Percentiles rank a stretch among this genome's conserved stretches.
These are phyloP conservation scores for Amblyjoppa proteus DNA, from an alignment of 2,888 invertebrate genomes.

Conservation along the genomic window DNA sequence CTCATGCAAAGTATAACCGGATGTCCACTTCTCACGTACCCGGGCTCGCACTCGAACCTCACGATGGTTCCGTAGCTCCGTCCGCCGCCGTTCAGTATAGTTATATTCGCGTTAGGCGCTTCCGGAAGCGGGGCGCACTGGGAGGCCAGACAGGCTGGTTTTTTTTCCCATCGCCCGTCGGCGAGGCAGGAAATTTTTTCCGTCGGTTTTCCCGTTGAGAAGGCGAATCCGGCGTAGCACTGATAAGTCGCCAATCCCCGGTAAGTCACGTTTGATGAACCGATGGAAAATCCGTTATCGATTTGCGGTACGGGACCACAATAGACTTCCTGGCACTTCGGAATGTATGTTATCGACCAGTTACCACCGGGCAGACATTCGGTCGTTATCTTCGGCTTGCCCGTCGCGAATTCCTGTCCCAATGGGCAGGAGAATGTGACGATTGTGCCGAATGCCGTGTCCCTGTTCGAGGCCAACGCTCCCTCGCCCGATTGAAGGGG, in stretches of 20 bases:
- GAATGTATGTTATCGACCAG: conserved; percentile 96
- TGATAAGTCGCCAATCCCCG: conserved; percentile 97
- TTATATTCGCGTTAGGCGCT: conserved; percentile 94
- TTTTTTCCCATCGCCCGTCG: conserved; percentile 96
- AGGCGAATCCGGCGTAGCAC: conserved; percentile 98
- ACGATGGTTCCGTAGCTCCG: conserved; percentile 97
- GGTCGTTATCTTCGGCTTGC: conserved; percentile 93
- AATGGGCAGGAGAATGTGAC: conserved; percentile 96
- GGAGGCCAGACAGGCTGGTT: conserved; percentile 96
- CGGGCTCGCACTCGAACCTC: conserved; percentile 96
- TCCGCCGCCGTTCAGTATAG: conserved; percentile 95
- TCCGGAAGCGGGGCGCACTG: conserved; percentile 95
- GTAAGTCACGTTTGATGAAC: conserved; percentile 97
- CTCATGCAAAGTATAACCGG: conserved; percentile 97
- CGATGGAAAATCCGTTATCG: conserved; percentile 98
- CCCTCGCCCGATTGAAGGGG: conserved; percentile 93
- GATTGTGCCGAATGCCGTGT: conserved; percentile 95
- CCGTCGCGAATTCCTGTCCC: conserved; percentile 97
- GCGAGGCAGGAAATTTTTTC: conserved; percentile 96
- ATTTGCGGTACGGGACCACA: conserved; percentile 99
- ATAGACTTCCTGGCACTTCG: conserved; percentile 98
- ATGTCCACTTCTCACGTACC: conserved; percentile 94
- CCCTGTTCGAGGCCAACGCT: conserved; percentile 95
- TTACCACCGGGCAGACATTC: conserved; percentile 95
- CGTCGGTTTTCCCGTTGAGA: conserved; percentile 94